Evolutionary conservation across 2,797 vertebrate species (phyloP), one percentile per base, ranked within the genome.

Genomic region (Acestrorhynchus altus): DNA sequence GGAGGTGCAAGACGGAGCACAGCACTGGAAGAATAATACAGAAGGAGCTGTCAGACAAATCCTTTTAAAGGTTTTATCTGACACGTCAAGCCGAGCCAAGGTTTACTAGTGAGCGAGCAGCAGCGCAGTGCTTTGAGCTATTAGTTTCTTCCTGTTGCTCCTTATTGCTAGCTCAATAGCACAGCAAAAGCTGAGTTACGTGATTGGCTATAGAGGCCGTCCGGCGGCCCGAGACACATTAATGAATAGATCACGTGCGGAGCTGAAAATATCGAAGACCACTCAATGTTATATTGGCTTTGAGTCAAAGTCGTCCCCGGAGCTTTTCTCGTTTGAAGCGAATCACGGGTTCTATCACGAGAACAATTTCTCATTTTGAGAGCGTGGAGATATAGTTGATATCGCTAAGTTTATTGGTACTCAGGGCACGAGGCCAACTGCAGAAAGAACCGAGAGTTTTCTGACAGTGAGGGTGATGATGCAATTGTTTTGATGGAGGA

Each of bases 371-470:
- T 57, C 20, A 12, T 35, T 64, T 24, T 6, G 31, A 18, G 18
- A 24, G 20, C 16, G 28, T 40, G 59, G 44, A 28, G 77, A 60
- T 49, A 16, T 18, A 15, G 54, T 24, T 40, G 77, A 60, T 49
- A 16, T 18, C n/a, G 54, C 39, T 40, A 70, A 42, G 13, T 54
- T 69, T 63, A 61, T 24, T 61, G 44, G 73, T 49, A 76, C 75
- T 75, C 59, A 64, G 1, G 24, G 59, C 60, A 74, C 35, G 22
- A 16, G 31, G 22, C 13, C 44, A 11, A 12, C 24, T 35, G 35
- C 47, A 10, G 8, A 40, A 24, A 74, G 49, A 18, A 47, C 28
- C 60, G 40, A 59, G 24, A 31, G 40, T 26, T 68, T 39, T 59
- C 26, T 15, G 49, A 67, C 20, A 46, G 4, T 40, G 24, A 47